Conservation (phyloP, 2,888 invertebrate species). For the Yponomeuta evonymella region DNA sequence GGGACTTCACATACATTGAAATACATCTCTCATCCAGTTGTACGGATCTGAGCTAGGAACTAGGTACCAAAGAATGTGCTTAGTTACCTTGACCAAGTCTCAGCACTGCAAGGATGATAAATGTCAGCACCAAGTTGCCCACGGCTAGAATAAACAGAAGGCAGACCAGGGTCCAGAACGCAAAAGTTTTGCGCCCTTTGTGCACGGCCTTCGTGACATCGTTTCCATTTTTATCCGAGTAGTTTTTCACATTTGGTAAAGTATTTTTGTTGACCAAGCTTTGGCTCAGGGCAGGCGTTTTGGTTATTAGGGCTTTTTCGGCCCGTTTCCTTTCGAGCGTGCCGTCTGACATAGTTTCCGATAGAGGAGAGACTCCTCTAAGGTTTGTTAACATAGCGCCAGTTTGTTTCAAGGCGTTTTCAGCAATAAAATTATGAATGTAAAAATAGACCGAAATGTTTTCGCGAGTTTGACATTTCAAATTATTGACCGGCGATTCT, state of each 20-base stretch:
- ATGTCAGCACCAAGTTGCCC: constrained; percentile 86
- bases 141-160: constrained; percentile 83
- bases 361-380: constrained; percentile 58
- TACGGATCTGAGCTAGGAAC: neutral
- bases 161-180: constrained; percentile 86
- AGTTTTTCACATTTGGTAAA: constrained; percentile 44
- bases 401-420: constrained; percentile 26
- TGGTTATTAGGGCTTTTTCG: constrained; percentile 60
- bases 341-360: constrained; percentile 62
- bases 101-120: constrained; percentile 87
- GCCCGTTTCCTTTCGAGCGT: constrained; percentile 56
- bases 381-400: constrained; percentile 44
- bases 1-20: too few relatives aligned
- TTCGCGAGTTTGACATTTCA: constrained; percentile 40
- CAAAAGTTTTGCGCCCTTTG: constrained; percentile 78
- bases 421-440: constrained; percentile 32
- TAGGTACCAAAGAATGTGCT: neutral
- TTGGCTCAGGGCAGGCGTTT: constrained; percentile 52
- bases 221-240: constrained; percentile 66
- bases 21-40: too few relatives aligned
- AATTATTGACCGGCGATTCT: constrained; percentile 59
- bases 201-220: constrained; percentile 55
- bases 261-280: constrained; percentile 40
- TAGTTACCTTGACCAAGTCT: constrained; percentile 80
- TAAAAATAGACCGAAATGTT: constrained; percentile 50